These are phyloP conservation scores for Cichladusa arquata DNA, from an alignment of 2,113 vertebrate genomes.

Conservation along the genomic window DNA sequence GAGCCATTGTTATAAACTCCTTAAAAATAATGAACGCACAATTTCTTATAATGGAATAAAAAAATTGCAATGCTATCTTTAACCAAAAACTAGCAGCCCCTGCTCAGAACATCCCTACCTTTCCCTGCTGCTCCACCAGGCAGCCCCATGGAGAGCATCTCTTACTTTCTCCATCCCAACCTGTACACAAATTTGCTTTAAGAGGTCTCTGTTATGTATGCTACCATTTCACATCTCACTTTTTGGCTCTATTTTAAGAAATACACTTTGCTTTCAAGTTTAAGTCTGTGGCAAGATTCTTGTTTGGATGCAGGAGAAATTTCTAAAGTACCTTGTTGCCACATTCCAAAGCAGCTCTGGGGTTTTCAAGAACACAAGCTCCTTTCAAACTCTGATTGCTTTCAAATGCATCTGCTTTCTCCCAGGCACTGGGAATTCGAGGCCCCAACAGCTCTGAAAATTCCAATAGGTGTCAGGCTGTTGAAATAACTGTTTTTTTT, in stretches of 20 bases:
- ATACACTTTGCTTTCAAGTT: background rate
- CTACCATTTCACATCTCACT: background rate
- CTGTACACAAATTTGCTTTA: background rate
- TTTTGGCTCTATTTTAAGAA: background rate
- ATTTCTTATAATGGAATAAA: background rate
- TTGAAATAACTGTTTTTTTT: constrained; percentile 21
- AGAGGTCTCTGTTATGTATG: background rate
- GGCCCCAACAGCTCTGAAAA: constrained; percentile 4
- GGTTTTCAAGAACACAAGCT: background rate
- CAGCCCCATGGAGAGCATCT: background rate
- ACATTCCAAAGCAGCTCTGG: background rate
- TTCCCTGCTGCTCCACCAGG: fast-evolving
- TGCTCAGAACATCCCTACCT: background rate
- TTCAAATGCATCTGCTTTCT: constrained; percentile 33
- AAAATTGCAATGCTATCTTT: background rate
- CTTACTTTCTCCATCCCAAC: background rate
- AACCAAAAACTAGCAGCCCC: background rate
- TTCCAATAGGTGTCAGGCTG: constrained; percentile 21
- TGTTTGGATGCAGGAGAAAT: background rate
- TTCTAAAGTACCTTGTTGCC: background rate
- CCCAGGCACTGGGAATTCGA: background rate
- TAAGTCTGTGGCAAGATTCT: background rate
- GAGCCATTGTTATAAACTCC: background rate
- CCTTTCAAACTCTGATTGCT: background rate
- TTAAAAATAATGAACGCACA: background rate